Base-by-base conservation (phyloP, 2,888 invertebrate species). In the Orchestes rusci region DNA sequence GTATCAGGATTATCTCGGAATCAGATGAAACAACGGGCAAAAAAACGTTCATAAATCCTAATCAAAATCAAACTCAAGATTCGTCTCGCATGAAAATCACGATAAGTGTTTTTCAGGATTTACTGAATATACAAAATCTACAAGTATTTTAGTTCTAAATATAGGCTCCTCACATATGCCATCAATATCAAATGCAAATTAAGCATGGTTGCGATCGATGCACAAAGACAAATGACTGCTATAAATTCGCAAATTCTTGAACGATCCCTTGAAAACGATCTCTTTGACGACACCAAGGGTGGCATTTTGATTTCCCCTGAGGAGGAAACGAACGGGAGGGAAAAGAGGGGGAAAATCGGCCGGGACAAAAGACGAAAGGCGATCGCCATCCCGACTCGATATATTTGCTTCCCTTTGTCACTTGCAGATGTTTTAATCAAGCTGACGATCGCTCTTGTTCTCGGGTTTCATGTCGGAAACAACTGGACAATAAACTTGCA, bases 391-490 rank as follows among this genome's bases (percentile, higher is more conserved):
- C 52, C 51, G 45, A 39, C 34, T 41, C 50, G 50, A 50, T 50
- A 56, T 57, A 56, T 55, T 56, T 54, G 57, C 54, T 55, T 56
- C 53, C 52, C 54, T 56, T 56, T 58, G 57, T 58, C 57, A 58
- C 57, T 58, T 53, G 53, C 58, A 58, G 56, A 56, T 56, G 54
- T 56, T 58, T 58, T 58, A 58, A 58, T 58, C 56, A 56, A 56
- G 52, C 48, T 43, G 20, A 5, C 19, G n/a, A n/a, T n/a, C n/a
- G n/a, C n/a, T n/a, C n/a, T n/a, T n/a, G n/a, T n/a, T n/a, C n/a
- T n/a, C n/a, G n/a, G n/a, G n/a, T n/a, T n/a, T n/a, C n/a, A n/a
- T n/a, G n/a, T n/a, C n/a, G n/a, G n/a, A n/a, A n/a, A n/a, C n/a
- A n/a, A n/a, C n/a, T n/a, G n/a, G n/a, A n/a, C n/a, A n/a, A n/a